phyloP scores from a whole-genome alignment of 2,888 invertebrate species.

The Pyrrhia umbra region DNA sequence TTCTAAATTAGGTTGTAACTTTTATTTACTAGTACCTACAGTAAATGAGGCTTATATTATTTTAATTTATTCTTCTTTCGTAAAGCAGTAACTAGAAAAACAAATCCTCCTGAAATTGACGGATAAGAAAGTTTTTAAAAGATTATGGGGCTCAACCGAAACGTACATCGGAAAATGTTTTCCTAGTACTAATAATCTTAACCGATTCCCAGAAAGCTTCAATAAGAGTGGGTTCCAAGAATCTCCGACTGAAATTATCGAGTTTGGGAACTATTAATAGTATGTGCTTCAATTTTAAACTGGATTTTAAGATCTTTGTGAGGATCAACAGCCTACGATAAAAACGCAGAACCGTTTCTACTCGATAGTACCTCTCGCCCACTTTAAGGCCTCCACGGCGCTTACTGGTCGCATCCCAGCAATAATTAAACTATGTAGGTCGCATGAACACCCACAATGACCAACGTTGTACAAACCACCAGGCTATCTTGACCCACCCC shows the following conservation, averaged over 20 bases:
- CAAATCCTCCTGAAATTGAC: neutral
- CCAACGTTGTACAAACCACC: slow-evolving; percentile 76
- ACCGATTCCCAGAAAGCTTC: neutral
- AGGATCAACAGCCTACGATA: slow-evolving; percentile 33
- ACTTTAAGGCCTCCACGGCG: slow-evolving; percentile 81
- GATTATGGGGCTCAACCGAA: neutral
- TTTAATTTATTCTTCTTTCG: neutral
- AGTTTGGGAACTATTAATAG: neutral
- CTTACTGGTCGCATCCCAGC: slow-evolving; percentile 85
- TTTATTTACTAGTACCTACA: slow-evolving; percentile 20
- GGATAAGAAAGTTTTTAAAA: neutral
- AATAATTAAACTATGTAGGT: slow-evolving; percentile 89
- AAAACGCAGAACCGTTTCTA: slow-evolving; percentile 51
- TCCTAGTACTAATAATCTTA: neutral
- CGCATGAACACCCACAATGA: slow-evolving; percentile 85
- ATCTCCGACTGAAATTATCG: slow-evolving; percentile 4
- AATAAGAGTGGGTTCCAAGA: slow-evolving; percentile 1
- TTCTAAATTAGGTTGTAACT: slow-evolving; percentile 38
- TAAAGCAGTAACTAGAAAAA: neutral
- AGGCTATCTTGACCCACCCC: slow-evolving; percentile 70
- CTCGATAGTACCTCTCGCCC: slow-evolving; percentile 79
- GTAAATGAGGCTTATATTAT: neutral
- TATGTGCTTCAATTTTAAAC: neutral
- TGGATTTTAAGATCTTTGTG: slow-evolving; percentile 3
- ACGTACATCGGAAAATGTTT: neutral